Percentiles rank a stretch among this genome's conserved stretches.
Evolutionary conservation across 2,797 vertebrate genomes (phyloP).

Genomic region (Muscicapa striata): DNA sequence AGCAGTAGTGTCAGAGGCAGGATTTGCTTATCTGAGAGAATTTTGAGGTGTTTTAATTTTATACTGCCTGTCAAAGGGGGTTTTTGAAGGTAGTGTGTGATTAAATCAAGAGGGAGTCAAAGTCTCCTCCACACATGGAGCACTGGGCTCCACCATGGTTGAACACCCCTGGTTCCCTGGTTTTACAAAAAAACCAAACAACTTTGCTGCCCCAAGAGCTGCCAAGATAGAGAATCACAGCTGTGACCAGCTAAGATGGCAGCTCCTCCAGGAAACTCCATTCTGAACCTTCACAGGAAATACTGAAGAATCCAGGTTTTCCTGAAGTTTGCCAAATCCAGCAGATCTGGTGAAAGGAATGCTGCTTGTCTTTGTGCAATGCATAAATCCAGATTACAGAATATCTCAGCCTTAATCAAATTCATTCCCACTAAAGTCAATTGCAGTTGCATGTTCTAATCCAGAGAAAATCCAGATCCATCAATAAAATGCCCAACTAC

Average conservation of each 20-base stretch:
- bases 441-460: background rate
- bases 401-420: background rate
- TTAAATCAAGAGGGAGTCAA: background rate
- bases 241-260: background rate
- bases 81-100: background rate
- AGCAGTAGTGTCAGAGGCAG: fast-evolving
- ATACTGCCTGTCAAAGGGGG: background rate
- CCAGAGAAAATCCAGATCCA: background rate
- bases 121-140: background rate
- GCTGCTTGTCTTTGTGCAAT: background rate
- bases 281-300: background rate
- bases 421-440: background rate
- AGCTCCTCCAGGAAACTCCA: background rate
- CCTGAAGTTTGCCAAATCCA: background rate
- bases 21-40: background rate
- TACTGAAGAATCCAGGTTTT: background rate
- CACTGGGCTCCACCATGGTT: background rate
- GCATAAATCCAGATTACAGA: background rate
- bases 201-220: background rate
- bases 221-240: background rate
- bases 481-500: background rate
- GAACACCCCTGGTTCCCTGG: background rate
- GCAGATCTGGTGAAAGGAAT: background rate
- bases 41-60: background rate
- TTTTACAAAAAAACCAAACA: background rate